Conservation (phyloP, 2,888 invertebrate species). For the Dendrolimus pini region DNA sequence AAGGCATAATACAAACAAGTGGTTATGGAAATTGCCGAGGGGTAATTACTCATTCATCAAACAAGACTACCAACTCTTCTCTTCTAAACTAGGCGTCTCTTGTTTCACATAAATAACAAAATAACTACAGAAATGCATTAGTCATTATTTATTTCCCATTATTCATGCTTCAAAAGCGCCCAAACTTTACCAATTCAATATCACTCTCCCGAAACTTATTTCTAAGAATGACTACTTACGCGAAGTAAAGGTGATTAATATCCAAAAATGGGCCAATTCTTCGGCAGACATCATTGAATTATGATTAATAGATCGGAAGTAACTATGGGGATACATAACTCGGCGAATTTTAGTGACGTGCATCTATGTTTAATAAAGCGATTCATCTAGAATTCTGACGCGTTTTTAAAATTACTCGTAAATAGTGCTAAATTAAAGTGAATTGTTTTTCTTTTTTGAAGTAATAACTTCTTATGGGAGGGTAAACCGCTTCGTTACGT, state of each 20-base stretch:
- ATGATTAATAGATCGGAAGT: constrained; percentile 45
- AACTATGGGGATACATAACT: constrained; percentile 28
- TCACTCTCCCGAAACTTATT: constrained; percentile 1
- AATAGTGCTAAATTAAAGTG: no score
- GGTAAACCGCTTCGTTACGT: no score
- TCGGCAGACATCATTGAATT: constrained; percentile 40
- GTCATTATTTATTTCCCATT: constrained; percentile 3
- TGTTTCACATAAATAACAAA: not conserved
- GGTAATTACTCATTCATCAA: no score
- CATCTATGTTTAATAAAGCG: not conserved
- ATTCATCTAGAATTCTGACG: no score
- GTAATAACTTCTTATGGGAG: no score
- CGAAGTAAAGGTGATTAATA: constrained; percentile 19
- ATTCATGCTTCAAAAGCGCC: constrained; percentile 3
- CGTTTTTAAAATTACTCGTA: no score
- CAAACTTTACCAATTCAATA: not conserved
- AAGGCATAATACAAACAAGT: no score
- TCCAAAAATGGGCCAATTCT: constrained; percentile 27
- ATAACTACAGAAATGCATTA: not conserved
- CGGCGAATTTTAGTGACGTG: not conserved
- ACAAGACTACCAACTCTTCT: no score
- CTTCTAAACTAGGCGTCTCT: no score
- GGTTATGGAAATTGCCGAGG: no score
- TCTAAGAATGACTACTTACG: not conserved
- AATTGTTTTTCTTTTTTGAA: no score